Base-by-base conservation (phyloP, 2,797 vertebrate genomes). In the Microctenopoma lineatum region DNA sequence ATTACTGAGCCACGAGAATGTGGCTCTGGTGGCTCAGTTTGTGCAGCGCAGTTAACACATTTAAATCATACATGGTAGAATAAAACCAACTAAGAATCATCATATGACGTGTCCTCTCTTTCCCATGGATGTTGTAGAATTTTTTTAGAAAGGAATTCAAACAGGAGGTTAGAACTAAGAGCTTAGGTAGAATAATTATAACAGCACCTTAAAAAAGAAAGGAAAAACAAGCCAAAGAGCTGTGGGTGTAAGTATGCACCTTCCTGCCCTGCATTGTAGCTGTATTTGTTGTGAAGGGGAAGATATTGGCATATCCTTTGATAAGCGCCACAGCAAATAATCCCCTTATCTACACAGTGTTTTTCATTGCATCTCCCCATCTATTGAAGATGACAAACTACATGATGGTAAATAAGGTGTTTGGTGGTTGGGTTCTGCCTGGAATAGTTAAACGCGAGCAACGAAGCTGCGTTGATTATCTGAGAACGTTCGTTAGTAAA, bases 251-350 rank as follows among this genome's bases (percentile, higher is more conserved):
- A 77, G 21, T 59, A 45, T 64, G 75, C 62, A 58, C 70, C 77
- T 83, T 77, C 32, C 29, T 82, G 81, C 69, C 75, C 82, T 77
- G 73, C 55, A 65, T 73, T 79, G 79, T 81, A 65, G 59, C 74
- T 64, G 59, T 53, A 63, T 83, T 76, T 87, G 66, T 83, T 73
- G 71, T 69, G 78, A 59, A 82, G 80, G 69, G 66, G 51, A 46
- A 68, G 47, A 46, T 80, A 75, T 81, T 79, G 81, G 77, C 80
- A 66, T 58, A 86, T 77, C 50, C 65, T 25, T 21, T 27, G 80
- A 86, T 84, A 80, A 72, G 59, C 81, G 70, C 77, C 56, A 73
- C 61, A 70, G 73, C 72, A 71, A 73, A 79, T 78, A 83, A 83
- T 88, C 68, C 52, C 53, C 57, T 83, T 74, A 76, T 77, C 68